Base-by-base conservation (phyloP, 2,888 invertebrate genomes). In the Pinctada fucata region DNA sequence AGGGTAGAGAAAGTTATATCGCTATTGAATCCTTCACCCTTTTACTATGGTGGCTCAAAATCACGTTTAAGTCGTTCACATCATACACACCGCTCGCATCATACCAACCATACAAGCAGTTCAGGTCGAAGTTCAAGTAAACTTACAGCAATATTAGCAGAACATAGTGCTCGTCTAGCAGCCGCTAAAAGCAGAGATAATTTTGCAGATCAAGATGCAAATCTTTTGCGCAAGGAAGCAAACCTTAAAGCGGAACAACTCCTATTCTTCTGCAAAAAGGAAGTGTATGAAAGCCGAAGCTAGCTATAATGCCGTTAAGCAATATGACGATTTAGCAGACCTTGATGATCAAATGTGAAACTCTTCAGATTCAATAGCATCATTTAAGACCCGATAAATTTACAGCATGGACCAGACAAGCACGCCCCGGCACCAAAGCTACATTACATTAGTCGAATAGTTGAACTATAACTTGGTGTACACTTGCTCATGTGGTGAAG, bases 1-100 rank as follows among this genome's bases (percentile, higher is more conserved):
- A 58, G 58, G 58, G 58, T 58, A 58, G 58, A 58, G 58, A 58
- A 13, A 58, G 58, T 58, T 58, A 58, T 58, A 58, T 58, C 13
- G 13, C 58, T 58, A 58, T 58, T 58, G 58, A 58, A 58, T 13
- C 13, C 58, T 58, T 1, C 58, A 10, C 58, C 58, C 13, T 58
- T 1, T 58, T 58, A 6, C 58, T 58, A 58, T 13, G 58, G 58
- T 58, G 58, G 58, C 58, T 58, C 8, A 58, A 58, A 58, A 13
- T 58, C 1, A 58, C 58, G 13, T 58, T 58, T 1, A 58, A 58
- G 58, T 13, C 58, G 58, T 58, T 58, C 58, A 10, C 58, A 58
- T 13, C 58, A 13, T n/a, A n/a, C n/a, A n/a, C n/a, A n/a, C n/a
- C n/a, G n/a, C n/a, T n/a, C n/a, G n/a, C n/a, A n/a, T n/a, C n/a